Evolutionary conservation across 1,140 invertebrate genomes (phyloP), one percentile per base, ranked within the genome.

Genomic region (Physella acuta): DNA sequence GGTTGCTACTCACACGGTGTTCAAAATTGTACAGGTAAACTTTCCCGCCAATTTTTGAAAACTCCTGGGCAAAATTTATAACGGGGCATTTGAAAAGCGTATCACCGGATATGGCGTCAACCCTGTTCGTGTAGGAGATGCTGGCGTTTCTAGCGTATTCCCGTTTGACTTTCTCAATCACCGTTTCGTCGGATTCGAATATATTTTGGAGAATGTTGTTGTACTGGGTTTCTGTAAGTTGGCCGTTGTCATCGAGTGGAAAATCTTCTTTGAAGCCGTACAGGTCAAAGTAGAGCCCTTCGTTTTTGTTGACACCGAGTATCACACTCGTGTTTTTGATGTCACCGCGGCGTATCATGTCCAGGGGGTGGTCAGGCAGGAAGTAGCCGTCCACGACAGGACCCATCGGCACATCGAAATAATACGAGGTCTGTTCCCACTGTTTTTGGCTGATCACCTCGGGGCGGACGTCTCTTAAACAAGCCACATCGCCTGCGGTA

Each of bases 361-460:
- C 86, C 34, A 87, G 84, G 0, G 95, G 94, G 74, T 89, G 88
- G 79, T 97, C 93, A 77, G 93, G 90, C 44, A 98, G 86, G 81
- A 97, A 95, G n/a, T 91, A 87, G 0, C 94, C 94, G 82, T 97
- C 95, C 4, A 96, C 91, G 30, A 96, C 91, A 0, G 95, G 94
- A 0, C 93, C 91, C 82, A 97, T 96, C 0, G 93, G 92, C 83
- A 95, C 94, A 39, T 71, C 62, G 5, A 60, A 26, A 37, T 55
- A 64, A n/a, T 49, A 49, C 3, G 33, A 30, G 8, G 33, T 20
- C 3, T 71, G 20, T 28, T 68, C 11, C 90, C 90, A 94, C 86
- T 95, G 92, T 77, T 93, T 91, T 71, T 92, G 90, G 0, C 95
- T 92, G 56, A 95, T 81, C 60, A 89, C 88, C 16, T 88, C 92